Percentiles rank a stretch among this genome's conserved stretches.
Conservation (phyloP, 2,797 vertebrate genomes). For the Poeciliopsis paucimaculata region DNA sequence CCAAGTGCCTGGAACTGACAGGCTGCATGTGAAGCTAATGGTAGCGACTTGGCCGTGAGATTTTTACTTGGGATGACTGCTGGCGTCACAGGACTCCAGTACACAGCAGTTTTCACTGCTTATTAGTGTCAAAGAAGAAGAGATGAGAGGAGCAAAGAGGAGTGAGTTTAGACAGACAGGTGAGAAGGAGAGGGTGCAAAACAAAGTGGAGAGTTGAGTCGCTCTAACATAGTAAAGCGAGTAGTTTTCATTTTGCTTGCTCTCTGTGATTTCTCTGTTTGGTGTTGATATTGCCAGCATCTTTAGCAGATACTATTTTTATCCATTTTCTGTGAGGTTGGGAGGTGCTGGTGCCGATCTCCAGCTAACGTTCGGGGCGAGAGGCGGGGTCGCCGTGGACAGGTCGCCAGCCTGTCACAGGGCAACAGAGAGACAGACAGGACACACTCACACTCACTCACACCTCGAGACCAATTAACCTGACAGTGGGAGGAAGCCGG, state of each 20-base stretch:
- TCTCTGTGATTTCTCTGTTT: neutral
- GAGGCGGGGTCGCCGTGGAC: too few relatives aligned
- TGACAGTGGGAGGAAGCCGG: too few relatives aligned
- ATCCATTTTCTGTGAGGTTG: neutral
- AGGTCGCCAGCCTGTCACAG: too few relatives aligned
- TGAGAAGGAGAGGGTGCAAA: conserved; percentile 16
- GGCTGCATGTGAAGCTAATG: conserved; percentile 40
- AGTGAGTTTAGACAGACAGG: conserved; percentile 12
- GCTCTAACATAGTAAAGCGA: neutral
- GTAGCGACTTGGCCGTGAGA: conserved; percentile 27
- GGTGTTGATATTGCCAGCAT: conserved; percentile 1
- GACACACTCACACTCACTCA: too few relatives aligned
- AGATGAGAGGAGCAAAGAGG: conserved; percentile 14
- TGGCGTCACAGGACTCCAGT: conserved; percentile 42
- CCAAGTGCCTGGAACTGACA: conserved; percentile 31
- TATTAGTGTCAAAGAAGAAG: conserved; percentile 60
- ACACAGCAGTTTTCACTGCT: conserved; percentile 56
- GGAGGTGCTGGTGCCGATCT: too few relatives aligned
- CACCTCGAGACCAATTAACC: too few relatives aligned
- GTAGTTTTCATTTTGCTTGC: conserved; percentile 11
- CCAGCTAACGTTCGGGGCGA: too few relatives aligned
- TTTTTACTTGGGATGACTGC: conserved; percentile 57
- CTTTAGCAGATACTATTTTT: neutral
- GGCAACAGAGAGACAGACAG: too few relatives aligned
- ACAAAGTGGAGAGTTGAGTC: conserved; percentile 8